phyloP scores from a whole-genome alignment of 2,113 vertebrate species.

The Chionodraco myersi region DNA sequence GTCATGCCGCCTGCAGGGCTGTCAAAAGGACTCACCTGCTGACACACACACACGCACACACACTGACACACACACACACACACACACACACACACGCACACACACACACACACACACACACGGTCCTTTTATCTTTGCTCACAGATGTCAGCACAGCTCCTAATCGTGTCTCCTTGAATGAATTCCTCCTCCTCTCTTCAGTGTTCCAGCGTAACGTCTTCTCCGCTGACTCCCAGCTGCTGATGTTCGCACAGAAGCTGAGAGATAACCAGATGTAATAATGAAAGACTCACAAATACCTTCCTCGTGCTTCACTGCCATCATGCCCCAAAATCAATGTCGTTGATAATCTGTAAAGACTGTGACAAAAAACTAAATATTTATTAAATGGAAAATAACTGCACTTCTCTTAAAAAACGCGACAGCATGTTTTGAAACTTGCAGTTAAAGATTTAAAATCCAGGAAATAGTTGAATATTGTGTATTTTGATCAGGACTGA shows the following conservation, averaged over 20 bases:
- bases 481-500: no score
- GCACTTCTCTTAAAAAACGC: no score
- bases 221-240: neutral
- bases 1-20: constrained; percentile 12
- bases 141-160: neutral
- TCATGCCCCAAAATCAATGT: no score
- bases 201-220: neutral
- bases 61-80: neutral
- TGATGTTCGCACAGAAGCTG: neutral
- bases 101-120: constrained; percentile 1
- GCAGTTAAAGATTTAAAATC: no score
- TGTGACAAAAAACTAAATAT: no score
- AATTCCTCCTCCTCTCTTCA: neutral
- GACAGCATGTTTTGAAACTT: no score
- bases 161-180: neutral
- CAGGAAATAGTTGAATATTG: no score
- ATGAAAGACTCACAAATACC: no score
- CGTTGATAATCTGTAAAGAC: no score
- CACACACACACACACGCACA: neutral
- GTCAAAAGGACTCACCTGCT: neutral
- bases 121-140: neutral
- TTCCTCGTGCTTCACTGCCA: no score
- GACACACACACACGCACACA: neutral
- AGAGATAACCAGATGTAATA: no score
- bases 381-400: no score